Evolutionary conservation across 2,797 vertebrate species (phyloP).

Genomic region (Odontamblyopus lacepedii): DNA sequence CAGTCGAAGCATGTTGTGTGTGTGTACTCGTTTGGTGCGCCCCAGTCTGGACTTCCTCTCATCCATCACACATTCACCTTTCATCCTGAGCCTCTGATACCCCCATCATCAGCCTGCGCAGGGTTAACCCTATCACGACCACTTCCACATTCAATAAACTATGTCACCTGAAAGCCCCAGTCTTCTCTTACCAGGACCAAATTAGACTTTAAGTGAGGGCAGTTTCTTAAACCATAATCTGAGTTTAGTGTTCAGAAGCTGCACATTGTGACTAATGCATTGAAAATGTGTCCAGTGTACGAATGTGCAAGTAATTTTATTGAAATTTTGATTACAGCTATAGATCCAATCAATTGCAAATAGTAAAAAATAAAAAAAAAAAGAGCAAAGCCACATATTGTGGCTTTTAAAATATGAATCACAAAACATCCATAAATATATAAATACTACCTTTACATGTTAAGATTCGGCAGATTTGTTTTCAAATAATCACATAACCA

Average conservation of each 20-base stretch:
- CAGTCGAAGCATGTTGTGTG: slow-evolving; percentile 49
- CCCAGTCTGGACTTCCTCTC: slow-evolving; percentile 59
- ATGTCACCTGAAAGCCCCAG: slow-evolving; percentile 47
- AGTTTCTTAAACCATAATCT: slow-evolving; percentile 16
- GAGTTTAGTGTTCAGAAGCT: slow-evolving; percentile 1
- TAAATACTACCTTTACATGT: too few relatives aligned
- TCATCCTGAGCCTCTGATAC: slow-evolving; percentile 54
- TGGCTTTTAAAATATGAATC: background rate
- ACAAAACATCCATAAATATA: background rate
- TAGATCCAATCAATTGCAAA: background rate
- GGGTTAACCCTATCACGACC: slow-evolving; percentile 57
- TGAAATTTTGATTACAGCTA: background rate
- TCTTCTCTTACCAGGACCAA: slow-evolving; percentile 16
- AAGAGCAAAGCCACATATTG: too few relatives aligned
- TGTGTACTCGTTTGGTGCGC: slow-evolving; percentile 40
- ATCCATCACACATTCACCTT: slow-evolving; percentile 68
- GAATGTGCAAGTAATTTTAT: background rate
- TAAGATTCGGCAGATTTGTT: background rate
- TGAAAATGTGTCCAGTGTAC: background rate
- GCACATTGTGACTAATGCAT: background rate
- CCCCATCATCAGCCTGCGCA: slow-evolving; percentile 41
- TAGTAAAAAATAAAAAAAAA: background rate
- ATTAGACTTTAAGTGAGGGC: slow-evolving; percentile 25
- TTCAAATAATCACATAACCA: background rate
- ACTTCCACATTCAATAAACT: slow-evolving; percentile 64